Conservation (phyloP, 2,797 vertebrate genomes). For the Nannoperca australis region DNA sequence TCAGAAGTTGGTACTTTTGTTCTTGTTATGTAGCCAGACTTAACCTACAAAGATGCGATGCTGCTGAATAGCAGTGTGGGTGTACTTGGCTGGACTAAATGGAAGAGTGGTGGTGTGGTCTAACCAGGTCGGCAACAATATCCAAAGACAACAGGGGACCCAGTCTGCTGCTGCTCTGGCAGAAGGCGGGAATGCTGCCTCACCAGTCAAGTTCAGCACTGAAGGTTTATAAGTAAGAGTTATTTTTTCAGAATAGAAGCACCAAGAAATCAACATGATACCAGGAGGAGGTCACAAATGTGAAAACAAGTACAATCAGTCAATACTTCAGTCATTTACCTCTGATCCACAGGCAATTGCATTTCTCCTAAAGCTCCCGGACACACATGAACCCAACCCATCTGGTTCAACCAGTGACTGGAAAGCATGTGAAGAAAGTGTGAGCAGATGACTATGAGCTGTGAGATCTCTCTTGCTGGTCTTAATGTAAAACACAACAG, state of each 20-base stretch:
- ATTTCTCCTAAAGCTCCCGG: background rate
- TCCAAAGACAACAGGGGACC: background rate
- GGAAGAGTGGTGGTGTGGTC: background rate
- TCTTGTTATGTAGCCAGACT: background rate
- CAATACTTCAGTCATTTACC: background rate
- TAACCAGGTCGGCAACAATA: background rate
- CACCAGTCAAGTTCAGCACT: background rate
- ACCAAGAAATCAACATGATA: background rate
- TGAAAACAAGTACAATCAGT: background rate
- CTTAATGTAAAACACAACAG: background rate
- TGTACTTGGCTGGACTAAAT: background rate
- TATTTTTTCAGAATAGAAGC: background rate
- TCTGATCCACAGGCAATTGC: background rate
- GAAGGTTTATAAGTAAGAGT: background rate
- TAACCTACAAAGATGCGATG: background rate
- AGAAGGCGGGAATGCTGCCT: background rate
- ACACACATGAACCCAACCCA: background rate
- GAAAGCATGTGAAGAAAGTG: background rate
- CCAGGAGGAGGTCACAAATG: background rate
- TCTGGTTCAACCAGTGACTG: background rate
- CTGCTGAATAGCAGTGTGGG: slow-evolving; percentile 6
- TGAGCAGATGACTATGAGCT: background rate
- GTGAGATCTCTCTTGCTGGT: background rate
- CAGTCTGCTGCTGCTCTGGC: background rate
- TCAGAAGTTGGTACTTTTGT: background rate